Evolutionary conservation across 2,888 invertebrate species (phyloP).

Genomic region (Hyposoter didymator): DNA sequence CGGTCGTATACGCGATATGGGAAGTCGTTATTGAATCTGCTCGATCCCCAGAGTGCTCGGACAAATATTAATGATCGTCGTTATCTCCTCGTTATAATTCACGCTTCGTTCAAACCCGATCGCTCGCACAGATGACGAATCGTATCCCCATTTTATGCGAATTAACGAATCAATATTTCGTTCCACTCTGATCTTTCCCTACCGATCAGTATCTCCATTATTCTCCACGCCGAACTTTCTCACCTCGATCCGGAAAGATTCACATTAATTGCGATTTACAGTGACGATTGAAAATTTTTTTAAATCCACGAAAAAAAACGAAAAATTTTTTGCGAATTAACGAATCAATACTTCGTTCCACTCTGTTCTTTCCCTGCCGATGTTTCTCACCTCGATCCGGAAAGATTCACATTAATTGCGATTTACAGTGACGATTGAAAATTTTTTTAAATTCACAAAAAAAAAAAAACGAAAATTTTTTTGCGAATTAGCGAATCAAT

Average conservation of each 20-base stretch:
- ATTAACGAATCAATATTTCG: neutral
- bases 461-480: too few relatives aligned
- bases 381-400: too few relatives aligned
- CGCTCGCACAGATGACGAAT: constrained; percentile 1
- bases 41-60: constrained; percentile 23
- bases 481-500: neutral
- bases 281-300: too few relatives aligned
- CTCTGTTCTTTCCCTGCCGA: too few relatives aligned
- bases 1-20: constrained; percentile 34
- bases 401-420: too few relatives aligned
- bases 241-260: too few relatives aligned
- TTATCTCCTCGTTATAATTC: constrained; percentile 36
- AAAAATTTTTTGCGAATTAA: too few relatives aligned
- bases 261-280: too few relatives aligned
- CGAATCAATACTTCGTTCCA: too few relatives aligned
- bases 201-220: neutral
- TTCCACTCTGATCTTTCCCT: neutral
- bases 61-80: constrained; percentile 41
- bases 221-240: neutral
- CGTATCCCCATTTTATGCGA: neutral
- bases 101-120: constrained; percentile 40
- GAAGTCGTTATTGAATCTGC: constrained; percentile 44
- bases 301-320: too few relatives aligned
- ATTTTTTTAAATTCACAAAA: too few relatives aligned
- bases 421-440: too few relatives aligned